These are phyloP conservation scores for Drosophila tripunctata DNA, from an alignment of 2,888 invertebrate species.

Conservation along the genomic window DNA sequence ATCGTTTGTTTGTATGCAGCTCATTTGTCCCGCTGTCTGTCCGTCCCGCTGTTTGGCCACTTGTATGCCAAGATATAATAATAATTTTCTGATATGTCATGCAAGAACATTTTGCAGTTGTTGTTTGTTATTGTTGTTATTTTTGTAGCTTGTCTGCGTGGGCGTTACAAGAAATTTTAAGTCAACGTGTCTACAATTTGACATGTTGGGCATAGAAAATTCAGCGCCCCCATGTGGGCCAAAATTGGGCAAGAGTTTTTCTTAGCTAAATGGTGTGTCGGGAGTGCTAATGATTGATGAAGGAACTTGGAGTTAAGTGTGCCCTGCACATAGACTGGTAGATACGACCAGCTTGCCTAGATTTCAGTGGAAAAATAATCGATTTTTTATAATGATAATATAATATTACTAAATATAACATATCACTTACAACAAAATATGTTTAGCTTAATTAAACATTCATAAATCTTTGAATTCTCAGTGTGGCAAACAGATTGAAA, in stretches of 20 bases:
- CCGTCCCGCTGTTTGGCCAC: constrained; percentile 46
- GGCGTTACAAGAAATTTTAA: constrained; percentile 44
- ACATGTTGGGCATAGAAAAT: constrained; percentile 42
- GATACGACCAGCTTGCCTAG: neutral
- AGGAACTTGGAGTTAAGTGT: constrained; percentile 1
- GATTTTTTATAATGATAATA: no score
- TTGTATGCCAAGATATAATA: constrained; percentile 74
- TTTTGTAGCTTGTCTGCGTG: constrained; percentile 20
- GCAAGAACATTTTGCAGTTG: constrained; percentile 53
- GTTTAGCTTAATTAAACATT: no score
- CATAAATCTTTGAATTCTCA: neutral
- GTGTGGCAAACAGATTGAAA: constrained; percentile 32
- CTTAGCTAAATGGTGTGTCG: constrained; percentile 6
- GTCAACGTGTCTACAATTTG: constrained; percentile 45
- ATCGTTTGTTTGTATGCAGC: constrained; percentile 45
- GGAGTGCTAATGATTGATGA: constrained; percentile 26
- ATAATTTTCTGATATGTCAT: constrained; percentile 77
- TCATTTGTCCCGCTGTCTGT: constrained; percentile 11
- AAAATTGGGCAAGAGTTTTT: constrained; percentile 38
- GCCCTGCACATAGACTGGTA: neutral
- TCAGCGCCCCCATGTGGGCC: constrained; percentile 43
- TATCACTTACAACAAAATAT: no score
- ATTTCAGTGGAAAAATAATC: neutral
- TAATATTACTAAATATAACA: no score
- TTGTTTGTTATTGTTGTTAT: constrained; percentile 10